Evolutionary conservation across 2,797 vertebrate species (phyloP).

Genomic region (Rachycentron canadum): DNA sequence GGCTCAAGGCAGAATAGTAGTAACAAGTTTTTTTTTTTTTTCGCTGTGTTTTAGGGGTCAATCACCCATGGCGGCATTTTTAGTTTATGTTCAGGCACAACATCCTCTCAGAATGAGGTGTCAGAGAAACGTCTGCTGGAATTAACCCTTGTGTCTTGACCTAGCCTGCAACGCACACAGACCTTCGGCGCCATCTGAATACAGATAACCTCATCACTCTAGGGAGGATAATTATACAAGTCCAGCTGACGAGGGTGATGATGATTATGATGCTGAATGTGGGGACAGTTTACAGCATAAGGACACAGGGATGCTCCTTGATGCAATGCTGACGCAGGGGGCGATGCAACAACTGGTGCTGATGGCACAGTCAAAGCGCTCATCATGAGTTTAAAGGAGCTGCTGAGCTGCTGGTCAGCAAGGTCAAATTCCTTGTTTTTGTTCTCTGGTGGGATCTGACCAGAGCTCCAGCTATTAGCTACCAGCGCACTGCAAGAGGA

Average conservation of each 20-base stretch:
- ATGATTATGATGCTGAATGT: background rate
- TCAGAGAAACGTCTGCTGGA: slow-evolving; percentile 47
- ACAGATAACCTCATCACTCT: slow-evolving; percentile 19
- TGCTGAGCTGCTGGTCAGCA: background rate
- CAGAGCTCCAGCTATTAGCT: slow-evolving; percentile 21
- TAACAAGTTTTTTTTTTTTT: slow-evolving; percentile 19
- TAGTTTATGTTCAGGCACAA: slow-evolving; percentile 5
- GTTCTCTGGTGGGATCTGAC: background rate
- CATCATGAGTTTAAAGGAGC: background rate
- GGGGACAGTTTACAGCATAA: background rate
- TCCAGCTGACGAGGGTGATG: slow-evolving; percentile 7
- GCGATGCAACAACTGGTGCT: slow-evolving; percentile 4
- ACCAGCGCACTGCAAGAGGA: slow-evolving; percentile 8
- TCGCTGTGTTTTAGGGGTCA: slow-evolving; percentile 24
- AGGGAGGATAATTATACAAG: slow-evolving; percentile 27
- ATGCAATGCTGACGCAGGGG: background rate
- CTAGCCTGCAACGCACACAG: background rate
- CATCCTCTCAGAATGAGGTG: slow-evolving; percentile 19
- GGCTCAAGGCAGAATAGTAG: slow-evolving; percentile 13
- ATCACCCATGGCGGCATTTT: slow-evolving; percentile 5
- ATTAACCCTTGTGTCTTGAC: slow-evolving; percentile 47
- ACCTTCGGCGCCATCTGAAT: slow-evolving; percentile 27
- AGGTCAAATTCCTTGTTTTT: slow-evolving; percentile 20
- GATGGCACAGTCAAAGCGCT: slow-evolving; percentile 23
- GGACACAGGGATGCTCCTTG: too few relatives aligned